Conservation (phyloP, 2,113 vertebrate genomes). For the Synodontis membranacea region DNA sequence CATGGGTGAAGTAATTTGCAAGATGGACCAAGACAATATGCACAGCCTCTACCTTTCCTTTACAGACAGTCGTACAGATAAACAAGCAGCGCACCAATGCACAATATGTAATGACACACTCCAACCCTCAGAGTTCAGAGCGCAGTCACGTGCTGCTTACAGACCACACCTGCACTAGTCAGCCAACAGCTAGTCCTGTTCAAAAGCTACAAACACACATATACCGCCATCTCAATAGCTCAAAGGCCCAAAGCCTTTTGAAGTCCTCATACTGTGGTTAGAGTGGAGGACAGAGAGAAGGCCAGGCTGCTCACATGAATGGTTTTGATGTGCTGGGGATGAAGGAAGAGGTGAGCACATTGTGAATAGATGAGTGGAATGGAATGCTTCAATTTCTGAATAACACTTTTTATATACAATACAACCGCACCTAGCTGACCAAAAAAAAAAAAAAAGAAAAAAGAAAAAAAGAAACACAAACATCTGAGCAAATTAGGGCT, state of each 20-base stretch:
- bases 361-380: constrained; percentile 16
- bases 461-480: not conserved
- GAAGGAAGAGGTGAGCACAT: not conserved
- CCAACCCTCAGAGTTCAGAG: constrained; percentile 62
- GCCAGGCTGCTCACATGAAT: constrained; percentile 27
- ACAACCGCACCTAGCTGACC: not conserved
- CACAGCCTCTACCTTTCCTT: not conserved
- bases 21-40: not conserved
- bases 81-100: not conserved
- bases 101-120: not conserved
- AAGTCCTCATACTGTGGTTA: constrained; percentile 65
- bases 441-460: not conserved
- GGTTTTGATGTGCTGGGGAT: constrained; percentile 61
- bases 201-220: constrained; percentile 55
- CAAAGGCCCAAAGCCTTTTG: constrained; percentile 68
- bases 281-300: constrained; percentile 49
- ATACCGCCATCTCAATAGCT: constrained; percentile 64
- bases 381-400: not conserved
- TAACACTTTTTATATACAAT: not conserved
- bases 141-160: constrained; percentile 57
- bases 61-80: not conserved
- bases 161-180: constrained; percentile 64
- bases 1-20: not conserved
- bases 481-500: not conserved
- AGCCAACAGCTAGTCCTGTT: constrained; percentile 46